phyloP scores from a whole-genome alignment of 2,797 vertebrate species.

The Benthosema pterotum region DNA sequence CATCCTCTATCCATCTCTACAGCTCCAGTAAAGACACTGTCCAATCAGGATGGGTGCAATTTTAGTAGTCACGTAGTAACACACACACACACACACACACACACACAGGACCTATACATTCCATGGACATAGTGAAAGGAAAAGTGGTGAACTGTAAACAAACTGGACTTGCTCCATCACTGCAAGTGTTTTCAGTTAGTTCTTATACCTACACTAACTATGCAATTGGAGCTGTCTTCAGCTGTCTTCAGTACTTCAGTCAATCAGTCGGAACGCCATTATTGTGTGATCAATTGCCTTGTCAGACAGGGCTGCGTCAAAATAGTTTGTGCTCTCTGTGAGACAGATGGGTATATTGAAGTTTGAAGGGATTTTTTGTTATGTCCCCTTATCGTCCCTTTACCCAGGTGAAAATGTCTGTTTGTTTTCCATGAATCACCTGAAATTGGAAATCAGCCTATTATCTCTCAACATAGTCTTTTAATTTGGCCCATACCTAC shows the following conservation, averaged over 20 bases:
- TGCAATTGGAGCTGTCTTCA: constrained; percentile 35
- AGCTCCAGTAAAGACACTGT: constrained; percentile 83
- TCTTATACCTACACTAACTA: constrained; percentile 42
- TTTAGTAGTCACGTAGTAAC: constrained; percentile 74
- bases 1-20: constrained; percentile 28
- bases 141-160: constrained; percentile 43
- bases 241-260: constrained; percentile 29
- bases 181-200: constrained; percentile 35
- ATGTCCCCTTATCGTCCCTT: constrained; percentile 40
- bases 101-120: constrained; percentile 73
- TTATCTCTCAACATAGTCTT: constrained; percentile 13
- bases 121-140: constrained; percentile 60
- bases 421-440: constrained; percentile 9
- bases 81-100: constrained; percentile 22
- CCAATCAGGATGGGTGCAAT: constrained; percentile 91
- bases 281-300: not conserved
- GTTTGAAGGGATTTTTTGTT: constrained; percentile 32
- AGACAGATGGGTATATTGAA: constrained; percentile 20
- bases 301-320: not conserved
- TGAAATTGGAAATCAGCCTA: constrained; percentile 29
- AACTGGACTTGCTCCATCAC: constrained; percentile 37
- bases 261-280: constrained; percentile 5
- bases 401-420: constrained; percentile 25
- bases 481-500: not conserved
- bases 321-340: constrained; percentile 13